Evolutionary conservation across 2,888 invertebrate genomes (phyloP), one percentile per base, ranked within the genome.

Genomic region (Ypsolopha sequella): DNA sequence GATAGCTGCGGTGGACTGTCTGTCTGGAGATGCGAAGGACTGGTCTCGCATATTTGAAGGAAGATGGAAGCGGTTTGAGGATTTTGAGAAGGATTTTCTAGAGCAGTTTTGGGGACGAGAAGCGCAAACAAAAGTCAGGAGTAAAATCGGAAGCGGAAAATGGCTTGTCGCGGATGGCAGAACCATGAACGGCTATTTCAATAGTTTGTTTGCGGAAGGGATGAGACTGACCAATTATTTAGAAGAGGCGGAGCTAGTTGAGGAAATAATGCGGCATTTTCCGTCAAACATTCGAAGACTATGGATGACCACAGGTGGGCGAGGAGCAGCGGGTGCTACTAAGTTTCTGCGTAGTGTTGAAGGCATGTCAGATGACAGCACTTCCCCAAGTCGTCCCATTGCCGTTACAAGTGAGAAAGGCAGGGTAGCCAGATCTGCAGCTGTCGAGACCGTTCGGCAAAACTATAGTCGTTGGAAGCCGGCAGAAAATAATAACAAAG

Each of bases 61-160:
- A 2, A 7, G 13, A 2, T 51, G 51, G 51, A 24, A 13, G 1
- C 36, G 14, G 2, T 39, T 41, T 11, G 33, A 39, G 4, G 35
- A 47, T 33, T 51, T 51, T 33, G 33, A 47, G 14, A 6, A 8
- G 6, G 47, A 47, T 7, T 51, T 51, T 34, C 41, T 51, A 1
- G 24, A 39, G 6, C 35, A 11, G n/a, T 51, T 41, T 45, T 51
- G 51, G 51, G 51, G 51, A 4, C 9, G 34, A 6, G 46, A 8
- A 9, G 51, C 4, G 6, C 51, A 51, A 47, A 14, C 8, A 3
- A 24, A 14, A 6, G 41, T 47, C 7, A 7, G 7, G 4, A 33
- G 41, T 1, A 39, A 36, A 10, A 41, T 51, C 8, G 41, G 10
- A 33, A n/a, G 11, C 7, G 14, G 36, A 1, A 41, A 41, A 10